Conservation (phyloP, 2,113 vertebrate genomes). For the Osmerus eperlanus region DNA sequence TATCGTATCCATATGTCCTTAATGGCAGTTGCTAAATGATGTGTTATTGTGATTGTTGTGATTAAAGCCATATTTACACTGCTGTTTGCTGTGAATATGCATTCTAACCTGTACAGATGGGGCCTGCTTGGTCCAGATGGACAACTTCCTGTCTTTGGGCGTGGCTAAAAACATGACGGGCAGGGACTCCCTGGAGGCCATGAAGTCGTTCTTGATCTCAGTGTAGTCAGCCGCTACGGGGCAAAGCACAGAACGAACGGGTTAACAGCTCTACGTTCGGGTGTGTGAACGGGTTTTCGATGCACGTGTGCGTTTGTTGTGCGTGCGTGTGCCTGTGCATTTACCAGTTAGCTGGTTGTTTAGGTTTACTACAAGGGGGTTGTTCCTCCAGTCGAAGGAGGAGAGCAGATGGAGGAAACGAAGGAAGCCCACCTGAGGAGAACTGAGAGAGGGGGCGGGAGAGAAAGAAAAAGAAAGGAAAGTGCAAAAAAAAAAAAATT, state of each 20-base stretch:
- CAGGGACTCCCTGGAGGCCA: conserved; percentile 76
- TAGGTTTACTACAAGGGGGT: conserved; percentile 87
- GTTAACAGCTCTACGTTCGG: background rate
- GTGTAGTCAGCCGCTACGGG: conserved; percentile 76
- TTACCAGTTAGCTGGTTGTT: conserved; percentile 86
- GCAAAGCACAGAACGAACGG: background rate
- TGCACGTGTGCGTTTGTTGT: background rate
- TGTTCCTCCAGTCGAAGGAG: conserved; percentile 96
- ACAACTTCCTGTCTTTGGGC: conserved; percentile 82
- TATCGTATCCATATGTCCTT: too few species aligned
- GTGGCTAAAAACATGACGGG: conserved; percentile 90
- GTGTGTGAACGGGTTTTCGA: background rate
- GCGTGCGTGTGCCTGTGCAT: conserved; percentile 11
- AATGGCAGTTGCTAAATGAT: background rate
- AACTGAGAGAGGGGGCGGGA: conserved; percentile 66
- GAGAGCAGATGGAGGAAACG: conserved; percentile 87
- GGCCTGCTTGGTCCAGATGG: conserved; percentile 84
- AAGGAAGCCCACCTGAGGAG: conserved; percentile 91
- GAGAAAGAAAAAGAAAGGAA: background rate
- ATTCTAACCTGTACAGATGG: conserved; percentile 83
- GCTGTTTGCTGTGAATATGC: background rate
- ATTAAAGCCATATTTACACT: too few species aligned
- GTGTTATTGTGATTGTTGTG: background rate
- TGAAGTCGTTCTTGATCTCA: conserved; percentile 87
- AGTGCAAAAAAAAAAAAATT: conserved; percentile 15